These are phyloP conservation scores for Pelochelys cantorii DNA, from an alignment of 2,797 vertebrate species.

Conservation along the genomic window DNA sequence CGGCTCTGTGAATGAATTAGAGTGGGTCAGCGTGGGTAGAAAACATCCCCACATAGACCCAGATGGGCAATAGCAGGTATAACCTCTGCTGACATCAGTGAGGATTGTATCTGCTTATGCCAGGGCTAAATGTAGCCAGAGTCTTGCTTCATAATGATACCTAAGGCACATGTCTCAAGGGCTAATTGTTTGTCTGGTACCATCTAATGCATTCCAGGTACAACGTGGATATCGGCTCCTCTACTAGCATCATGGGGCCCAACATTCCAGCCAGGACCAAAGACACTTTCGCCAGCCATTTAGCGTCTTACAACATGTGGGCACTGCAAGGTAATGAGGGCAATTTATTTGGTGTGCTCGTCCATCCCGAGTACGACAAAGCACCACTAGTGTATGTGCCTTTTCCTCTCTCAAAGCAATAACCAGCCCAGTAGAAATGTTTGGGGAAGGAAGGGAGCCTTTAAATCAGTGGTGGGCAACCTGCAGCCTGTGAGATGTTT, in stretches of 20 bases:
- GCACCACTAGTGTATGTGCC: neutral
- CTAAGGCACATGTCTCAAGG: neutral
- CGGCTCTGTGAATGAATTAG: neutral
- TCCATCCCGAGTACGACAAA: neutral
- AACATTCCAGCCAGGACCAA: conserved; percentile 90
- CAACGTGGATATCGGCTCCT: conserved; percentile 90
- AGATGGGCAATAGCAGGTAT: neutral
- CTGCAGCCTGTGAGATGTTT: no score
- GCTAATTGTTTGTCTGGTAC: neutral
- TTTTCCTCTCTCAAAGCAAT: neutral
- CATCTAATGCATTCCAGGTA: conserved; percentile 81
- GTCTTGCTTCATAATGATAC: neutral
- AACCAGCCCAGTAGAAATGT: neutral
- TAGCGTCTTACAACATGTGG: conserved; percentile 94
- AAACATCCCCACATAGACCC: neutral
- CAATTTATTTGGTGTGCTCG: neutral
- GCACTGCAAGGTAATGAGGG: conserved; percentile 89
- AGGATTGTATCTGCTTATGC: neutral
- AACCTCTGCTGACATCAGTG: neutral
- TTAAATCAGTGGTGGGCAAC: no score
- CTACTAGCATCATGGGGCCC: conserved; percentile 92
- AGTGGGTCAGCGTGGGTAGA: neutral
- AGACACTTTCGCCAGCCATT: conserved; percentile 89
- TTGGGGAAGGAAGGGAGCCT: neutral
- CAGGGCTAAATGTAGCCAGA: neutral